Evolutionary conservation across 64 coral and sea anemone species (phyloP).

Genomic region (Porites lutea): DNA sequence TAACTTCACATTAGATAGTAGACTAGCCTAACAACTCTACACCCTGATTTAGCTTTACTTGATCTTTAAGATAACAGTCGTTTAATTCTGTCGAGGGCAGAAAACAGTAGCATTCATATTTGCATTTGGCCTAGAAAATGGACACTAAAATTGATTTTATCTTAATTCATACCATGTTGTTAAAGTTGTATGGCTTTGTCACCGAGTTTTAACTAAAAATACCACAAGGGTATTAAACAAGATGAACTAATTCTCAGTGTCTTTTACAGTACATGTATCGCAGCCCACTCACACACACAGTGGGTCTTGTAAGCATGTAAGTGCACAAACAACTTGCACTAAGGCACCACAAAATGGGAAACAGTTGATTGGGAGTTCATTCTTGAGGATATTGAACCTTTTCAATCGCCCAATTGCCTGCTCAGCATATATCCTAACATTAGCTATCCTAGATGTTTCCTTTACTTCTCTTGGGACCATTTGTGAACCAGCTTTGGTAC

Average conservation of each 20-base stretch:
- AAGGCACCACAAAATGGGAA: slow-evolving; percentile 44
- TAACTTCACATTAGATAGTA: no score
- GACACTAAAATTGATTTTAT: no score
- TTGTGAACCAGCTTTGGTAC: slow-evolving; percentile 44
- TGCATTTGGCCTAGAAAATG: no score
- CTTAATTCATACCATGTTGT: no score
- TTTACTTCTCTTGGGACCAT: slow-evolving; percentile 49
- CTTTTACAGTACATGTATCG: not conserved
- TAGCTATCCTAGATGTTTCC: slow-evolving; percentile 54
- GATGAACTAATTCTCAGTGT: not conserved
- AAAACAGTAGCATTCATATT: no score
- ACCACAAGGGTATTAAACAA: not conserved
- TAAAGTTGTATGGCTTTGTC: no score
- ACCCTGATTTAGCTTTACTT: no score
- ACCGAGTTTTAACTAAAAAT: no score
- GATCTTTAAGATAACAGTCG: no score
- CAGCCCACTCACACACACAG: slow-evolving; percentile 31
- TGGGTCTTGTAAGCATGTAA: slow-evolving; percentile 36
- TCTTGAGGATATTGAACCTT: slow-evolving; percentile 20
- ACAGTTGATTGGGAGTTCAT: slow-evolving; percentile 24
- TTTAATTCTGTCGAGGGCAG: no score
- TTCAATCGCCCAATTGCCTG: slow-evolving; percentile 56
- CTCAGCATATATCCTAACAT: slow-evolving; percentile 44
- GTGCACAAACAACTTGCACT: not conserved
- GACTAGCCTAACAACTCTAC: no score